Conservation (phyloP, 2,888 invertebrate species). For the Elaeidobius kamerunicus region DNA sequence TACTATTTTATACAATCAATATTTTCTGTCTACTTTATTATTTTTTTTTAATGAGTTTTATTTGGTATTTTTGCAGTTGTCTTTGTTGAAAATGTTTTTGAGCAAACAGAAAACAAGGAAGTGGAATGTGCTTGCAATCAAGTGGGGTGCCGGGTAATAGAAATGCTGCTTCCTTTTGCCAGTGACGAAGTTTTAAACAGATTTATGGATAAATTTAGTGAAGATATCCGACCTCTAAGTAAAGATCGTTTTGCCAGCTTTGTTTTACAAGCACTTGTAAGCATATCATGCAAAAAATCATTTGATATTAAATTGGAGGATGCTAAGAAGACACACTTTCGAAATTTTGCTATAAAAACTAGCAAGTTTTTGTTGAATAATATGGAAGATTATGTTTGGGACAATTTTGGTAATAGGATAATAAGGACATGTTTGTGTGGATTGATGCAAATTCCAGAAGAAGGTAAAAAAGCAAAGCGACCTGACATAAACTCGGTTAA, state of each 20-base stretch:
- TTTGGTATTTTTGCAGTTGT: slow-evolving; percentile 51
- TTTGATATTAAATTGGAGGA: slow-evolving; percentile 38
- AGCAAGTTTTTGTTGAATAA: slow-evolving; percentile 78
- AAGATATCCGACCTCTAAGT: slow-evolving; percentile 67
- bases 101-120: slow-evolving; percentile 68
- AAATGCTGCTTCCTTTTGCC: slow-evolving; percentile 68
- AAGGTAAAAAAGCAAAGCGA: slow-evolving; percentile 34
- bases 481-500: slow-evolving; percentile 35
- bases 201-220: slow-evolving; percentile 60
- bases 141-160: slow-evolving; percentile 73
- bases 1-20: neutral
- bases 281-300: slow-evolving; percentile 56
- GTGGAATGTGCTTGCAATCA: slow-evolving; percentile 74
- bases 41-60: neutral
- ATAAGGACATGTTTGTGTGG: slow-evolving; percentile 69
- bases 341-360: slow-evolving; percentile 65
- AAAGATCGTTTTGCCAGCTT: slow-evolving; percentile 78
- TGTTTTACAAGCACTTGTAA: slow-evolving; percentile 68
- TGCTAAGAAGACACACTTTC: slow-evolving; percentile 52
- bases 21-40: neutral
- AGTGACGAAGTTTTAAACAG: slow-evolving; percentile 61
- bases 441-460: slow-evolving; percentile 62
- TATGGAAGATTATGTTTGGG: slow-evolving; percentile 79
- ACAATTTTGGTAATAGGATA: slow-evolving; percentile 73
- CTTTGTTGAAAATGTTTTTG: slow-evolving; percentile 73